phyloP scores from a whole-genome alignment of 2,113 vertebrate genomes.

The Heterochromis multidens region DNA sequence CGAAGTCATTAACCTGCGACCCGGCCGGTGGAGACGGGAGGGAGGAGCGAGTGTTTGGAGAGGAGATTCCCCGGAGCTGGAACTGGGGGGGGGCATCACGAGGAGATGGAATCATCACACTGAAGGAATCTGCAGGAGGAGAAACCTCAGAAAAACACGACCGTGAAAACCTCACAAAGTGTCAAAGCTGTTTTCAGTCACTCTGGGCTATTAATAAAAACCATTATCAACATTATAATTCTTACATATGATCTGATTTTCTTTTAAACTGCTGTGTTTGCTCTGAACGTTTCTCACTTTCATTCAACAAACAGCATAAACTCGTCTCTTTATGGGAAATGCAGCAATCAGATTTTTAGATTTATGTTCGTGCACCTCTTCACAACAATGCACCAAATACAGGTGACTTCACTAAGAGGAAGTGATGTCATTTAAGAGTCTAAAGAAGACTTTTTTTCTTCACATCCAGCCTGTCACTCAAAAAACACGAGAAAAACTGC shows the following conservation, averaged over 20 bases:
- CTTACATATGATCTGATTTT: background rate
- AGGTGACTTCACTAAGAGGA: background rate
- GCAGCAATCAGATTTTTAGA: background rate
- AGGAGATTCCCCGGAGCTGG: constrained; percentile 47
- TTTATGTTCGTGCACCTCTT: background rate
- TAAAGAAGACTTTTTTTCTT: too few species aligned
- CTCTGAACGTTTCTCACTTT: background rate
- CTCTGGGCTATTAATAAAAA: too few species aligned
- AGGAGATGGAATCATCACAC: constrained; percentile 54
- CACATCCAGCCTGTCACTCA: background rate
- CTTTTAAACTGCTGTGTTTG: background rate
- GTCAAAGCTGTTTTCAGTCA: too few species aligned
- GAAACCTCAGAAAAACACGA: too few species aligned
- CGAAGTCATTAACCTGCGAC: constrained; percentile 76
- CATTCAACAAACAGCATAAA: background rate
- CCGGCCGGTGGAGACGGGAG: background rate
- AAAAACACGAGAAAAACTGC: background rate
- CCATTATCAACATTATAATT: too few species aligned
- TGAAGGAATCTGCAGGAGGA: background rate
- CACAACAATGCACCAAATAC: background rate
- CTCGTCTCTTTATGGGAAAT: background rate
- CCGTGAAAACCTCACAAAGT: too few species aligned
- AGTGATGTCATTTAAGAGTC: background rate
- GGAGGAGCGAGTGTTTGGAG: constrained; percentile 51
- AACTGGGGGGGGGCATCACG: constrained; percentile 39